These are phyloP conservation scores for Cenopis cana DNA, from an alignment of 2,888 invertebrate genomes.

Conservation along the genomic window DNA sequence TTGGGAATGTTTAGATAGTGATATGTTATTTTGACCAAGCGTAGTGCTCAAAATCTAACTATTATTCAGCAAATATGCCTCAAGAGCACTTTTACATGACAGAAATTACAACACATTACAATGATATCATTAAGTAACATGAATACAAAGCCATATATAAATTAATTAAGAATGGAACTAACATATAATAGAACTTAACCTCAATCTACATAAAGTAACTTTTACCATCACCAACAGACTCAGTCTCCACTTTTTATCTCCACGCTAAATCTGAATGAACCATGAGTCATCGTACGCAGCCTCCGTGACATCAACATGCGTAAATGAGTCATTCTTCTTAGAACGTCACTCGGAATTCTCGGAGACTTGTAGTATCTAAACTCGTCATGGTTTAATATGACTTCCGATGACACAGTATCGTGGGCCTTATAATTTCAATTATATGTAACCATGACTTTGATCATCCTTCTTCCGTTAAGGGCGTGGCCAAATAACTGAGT, in stretches of 20 bases:
- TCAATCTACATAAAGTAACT: not conserved
- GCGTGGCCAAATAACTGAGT: too few species aligned
- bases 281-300: constrained; percentile 19
- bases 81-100: too few species aligned
- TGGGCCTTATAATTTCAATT: not conserved
- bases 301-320: not conserved
- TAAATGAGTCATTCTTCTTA: constrained; percentile 17
- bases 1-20: too few species aligned
- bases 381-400: not conserved
- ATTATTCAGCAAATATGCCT: too few species aligned
- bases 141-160: too few species aligned
- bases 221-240: not conserved
- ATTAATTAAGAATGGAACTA: too few species aligned
- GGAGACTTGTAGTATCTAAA: constrained; percentile 2
- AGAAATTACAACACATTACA: too few species aligned
- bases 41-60: too few species aligned
- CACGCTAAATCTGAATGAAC: constrained; percentile 17
- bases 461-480: too few species aligned
- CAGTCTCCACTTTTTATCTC: not conserved
- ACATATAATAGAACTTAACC: too few species aligned
- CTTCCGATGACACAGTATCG: not conserved
- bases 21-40: too few species aligned
- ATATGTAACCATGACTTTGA: not conserved
- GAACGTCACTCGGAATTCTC: not conserved
- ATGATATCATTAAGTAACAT: too few species aligned